Base-by-base conservation (phyloP, 2,888 invertebrate genomes). In the Kuschelorhynchus macadamiae region DNA sequence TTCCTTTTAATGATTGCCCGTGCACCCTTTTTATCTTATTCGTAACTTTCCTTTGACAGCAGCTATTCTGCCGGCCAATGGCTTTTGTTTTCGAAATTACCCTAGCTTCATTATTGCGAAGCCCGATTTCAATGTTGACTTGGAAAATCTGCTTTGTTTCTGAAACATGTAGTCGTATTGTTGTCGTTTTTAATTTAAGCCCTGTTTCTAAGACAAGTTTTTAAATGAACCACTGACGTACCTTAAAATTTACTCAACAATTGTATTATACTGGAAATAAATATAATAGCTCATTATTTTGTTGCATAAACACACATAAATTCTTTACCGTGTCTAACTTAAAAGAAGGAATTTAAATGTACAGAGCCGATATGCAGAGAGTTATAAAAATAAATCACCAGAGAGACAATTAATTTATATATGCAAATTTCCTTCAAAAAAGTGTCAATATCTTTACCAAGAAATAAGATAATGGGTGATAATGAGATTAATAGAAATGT, bases 11-110 rank as follows among this genome's bases (percentile, higher is more conserved):
- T 36, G 11, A 11, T 11, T 12, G 12, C 4, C 36, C 36, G 36
- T 36, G 4, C 36, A 36, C 36, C 36, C 36, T 12, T 36, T 36
- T 36, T 36, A 36, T 36, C 36, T 36, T 11, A 2, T 36, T 36
- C 36, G 7, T 36, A 8, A 36, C 7, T 36, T 36, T 12, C 12
- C 11, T 36, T 36, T 36, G n/a, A 36, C 36, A 36, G 36, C 36
- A 36, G n/a, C n/a, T n/a, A 36, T 36, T 36, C 36, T 36, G 36
- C 36, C 36, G 36, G 36, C 36, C 36, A 36, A 36, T 36, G 12
- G 36, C 36, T 36, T 36, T 36, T 36, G 36, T 36, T 36, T 36
- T 36, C 11, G 36, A 36, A 36, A 36, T 36, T 36, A 36, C 12
- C 36, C 12, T 2, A 3, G 36, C 36, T 36, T 36, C 36, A 36